phyloP scores from a whole-genome alignment of 2,113 vertebrate genomes.

The Tylochromis polylepis region DNA sequence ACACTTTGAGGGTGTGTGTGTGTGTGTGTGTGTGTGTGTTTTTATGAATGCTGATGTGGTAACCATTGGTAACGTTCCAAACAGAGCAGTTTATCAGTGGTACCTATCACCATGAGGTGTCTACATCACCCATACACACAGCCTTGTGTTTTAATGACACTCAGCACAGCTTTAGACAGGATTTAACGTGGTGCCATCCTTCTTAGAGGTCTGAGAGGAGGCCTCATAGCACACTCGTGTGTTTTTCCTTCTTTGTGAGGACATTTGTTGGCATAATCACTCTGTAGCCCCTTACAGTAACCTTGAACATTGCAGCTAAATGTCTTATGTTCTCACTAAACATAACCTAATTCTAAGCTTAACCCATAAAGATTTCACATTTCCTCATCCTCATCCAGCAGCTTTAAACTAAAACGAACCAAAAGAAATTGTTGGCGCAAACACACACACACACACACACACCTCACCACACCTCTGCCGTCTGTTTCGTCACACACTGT shows the following conservation, averaged over 20 bases:
- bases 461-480: not conserved
- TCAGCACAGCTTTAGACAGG: conserved; percentile 50
- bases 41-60: conserved; percentile 26
- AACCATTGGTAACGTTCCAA: conserved; percentile 34
- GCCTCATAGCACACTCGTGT: not conserved
- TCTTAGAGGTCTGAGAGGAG: conserved; percentile 29
- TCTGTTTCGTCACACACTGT: not conserved
- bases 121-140: not conserved
- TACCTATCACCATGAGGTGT: conserved; percentile 27
- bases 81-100: conserved; percentile 34
- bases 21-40: not conserved
- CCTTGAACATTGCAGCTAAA: not conserved
- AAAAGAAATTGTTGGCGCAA: not conserved
- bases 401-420: not conserved
- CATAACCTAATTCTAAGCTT: not conserved
- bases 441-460: not conserved
- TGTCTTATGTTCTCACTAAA: not conserved
- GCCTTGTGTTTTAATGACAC: conserved; percentile 39
- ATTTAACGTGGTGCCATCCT: conserved; percentile 49
- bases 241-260: not conserved
- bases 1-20: conserved; percentile 10
- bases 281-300: not conserved
- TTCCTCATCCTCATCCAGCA: not conserved
- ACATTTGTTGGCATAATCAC: not conserved
- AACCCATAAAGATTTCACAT: not conserved